Evolutionary conservation across 1,140 invertebrate genomes (phyloP).

Genomic region (Vanessa tameamea): DNA sequence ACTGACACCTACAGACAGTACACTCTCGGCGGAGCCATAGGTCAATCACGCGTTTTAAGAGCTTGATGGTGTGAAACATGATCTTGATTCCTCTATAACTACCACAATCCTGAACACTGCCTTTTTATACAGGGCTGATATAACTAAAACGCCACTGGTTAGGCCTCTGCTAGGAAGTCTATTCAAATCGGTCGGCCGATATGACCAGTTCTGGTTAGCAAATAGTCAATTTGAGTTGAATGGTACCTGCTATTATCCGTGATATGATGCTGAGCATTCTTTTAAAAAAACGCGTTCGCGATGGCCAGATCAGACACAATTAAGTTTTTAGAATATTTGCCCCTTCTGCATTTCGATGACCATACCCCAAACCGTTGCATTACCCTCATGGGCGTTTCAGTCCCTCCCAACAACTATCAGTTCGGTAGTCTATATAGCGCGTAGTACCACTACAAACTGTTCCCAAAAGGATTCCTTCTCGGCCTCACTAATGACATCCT

Average conservation of each 20-base stretch:
- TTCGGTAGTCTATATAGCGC: background rate
- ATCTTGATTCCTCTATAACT: conserved; percentile 15
- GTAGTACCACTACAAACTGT: background rate
- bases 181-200: too few species aligned
- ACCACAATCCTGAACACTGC: conserved; percentile 7
- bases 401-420: background rate
- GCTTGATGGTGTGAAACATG: conserved; percentile 13
- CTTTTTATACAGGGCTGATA: background rate
- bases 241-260: background rate
- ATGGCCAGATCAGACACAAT: background rate
- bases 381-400: background rate
- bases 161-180: background rate
- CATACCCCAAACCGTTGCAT: background rate
- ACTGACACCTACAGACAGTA: background rate
- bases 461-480: background rate
- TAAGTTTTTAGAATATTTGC: background rate
- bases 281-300: background rate
- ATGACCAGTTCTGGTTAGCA: background rate
- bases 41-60: conserved; percentile 10
- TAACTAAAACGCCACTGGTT: background rate
- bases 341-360: background rate
- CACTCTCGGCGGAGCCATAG: background rate
- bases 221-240: background rate
- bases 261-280: background rate
- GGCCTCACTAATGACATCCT: too few species aligned